phyloP scores from a whole-genome alignment of 1,140 invertebrate species.

The Chlorops oryzae region DNA sequence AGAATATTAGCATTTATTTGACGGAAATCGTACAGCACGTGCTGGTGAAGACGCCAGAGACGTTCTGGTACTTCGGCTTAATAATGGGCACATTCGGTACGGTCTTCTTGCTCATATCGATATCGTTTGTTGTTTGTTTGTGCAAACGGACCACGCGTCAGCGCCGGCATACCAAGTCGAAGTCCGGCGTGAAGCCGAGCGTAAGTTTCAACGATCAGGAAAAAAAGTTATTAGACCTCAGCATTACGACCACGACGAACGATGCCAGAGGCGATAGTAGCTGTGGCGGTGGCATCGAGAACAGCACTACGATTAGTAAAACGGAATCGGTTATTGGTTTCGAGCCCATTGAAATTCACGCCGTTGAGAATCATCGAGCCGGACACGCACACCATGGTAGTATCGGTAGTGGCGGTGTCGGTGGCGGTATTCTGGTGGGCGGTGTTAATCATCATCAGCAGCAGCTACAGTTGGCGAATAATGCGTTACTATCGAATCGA shows the following conservation, averaged over 20 bases:
- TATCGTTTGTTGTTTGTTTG: conserved; percentile 51
- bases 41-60: conserved; percentile 44
- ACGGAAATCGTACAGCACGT: conserved; percentile 60
- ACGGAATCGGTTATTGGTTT: conserved; percentile 47
- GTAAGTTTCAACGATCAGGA: conserved; percentile 78
- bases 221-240: conserved; percentile 72
- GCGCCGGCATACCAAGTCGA: conserved; percentile 56
- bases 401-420: conserved; percentile 11
- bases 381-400: conserved; percentile 32
- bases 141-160: conserved; percentile 49
- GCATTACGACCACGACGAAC: conserved; percentile 67
- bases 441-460: conserved; percentile 28
- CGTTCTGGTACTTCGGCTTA: conserved; percentile 46
- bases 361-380: conserved; percentile 58
- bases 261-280: conserved; percentile 60
- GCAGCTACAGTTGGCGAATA: conserved; percentile 19
- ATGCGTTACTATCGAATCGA: conserved; percentile 1
- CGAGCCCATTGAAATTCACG: conserved; percentile 65
- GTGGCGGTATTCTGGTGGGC: neutral
- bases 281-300: conserved; percentile 59
- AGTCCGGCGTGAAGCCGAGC: conserved; percentile 59
- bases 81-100: conserved; percentile 48
- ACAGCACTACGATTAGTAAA: conserved; percentile 46
- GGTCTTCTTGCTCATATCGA: conserved; percentile 36
- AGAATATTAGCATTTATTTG: conserved; percentile 64